These are phyloP conservation scores for Microtus ochrogaster DNA, from an alignment of 2,113 vertebrate species.

Conservation along the genomic window DNA sequence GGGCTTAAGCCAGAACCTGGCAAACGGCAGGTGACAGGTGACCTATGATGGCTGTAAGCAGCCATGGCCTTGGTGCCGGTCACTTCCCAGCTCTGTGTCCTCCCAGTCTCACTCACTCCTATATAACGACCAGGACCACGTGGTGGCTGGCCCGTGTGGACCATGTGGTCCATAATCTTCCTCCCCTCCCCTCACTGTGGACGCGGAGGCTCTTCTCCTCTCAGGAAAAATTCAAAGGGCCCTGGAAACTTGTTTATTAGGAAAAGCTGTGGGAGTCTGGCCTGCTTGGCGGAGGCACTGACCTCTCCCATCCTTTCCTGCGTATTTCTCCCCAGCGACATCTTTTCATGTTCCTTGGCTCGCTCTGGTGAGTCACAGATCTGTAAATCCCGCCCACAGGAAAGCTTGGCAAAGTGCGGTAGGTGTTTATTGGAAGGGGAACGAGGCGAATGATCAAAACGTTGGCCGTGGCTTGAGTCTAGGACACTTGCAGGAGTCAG, in stretches of 20 bases:
- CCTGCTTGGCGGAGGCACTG: conserved; percentile 72
- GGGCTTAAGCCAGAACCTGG: neutral
- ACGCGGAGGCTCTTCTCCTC: conserved; percentile 40
- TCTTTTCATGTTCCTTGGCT: conserved; percentile 81
- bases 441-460: conserved; percentile 75
- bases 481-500: conserved; percentile 58
- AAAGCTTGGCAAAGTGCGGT: conserved; percentile 70
- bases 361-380: conserved; percentile 72
- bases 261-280: conserved; percentile 81
- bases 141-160: neutral
- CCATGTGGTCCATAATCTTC: neutral
- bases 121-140: neutral
- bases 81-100: neutral
- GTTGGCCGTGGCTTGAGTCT: conserved; percentile 42
- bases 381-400: conserved; percentile 69
- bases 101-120: neutral
- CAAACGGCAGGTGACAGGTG: conserved; percentile 29
- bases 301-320: conserved; percentile 73
- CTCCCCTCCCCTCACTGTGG: conserved; percentile 42
- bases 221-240: conserved; percentile 79
- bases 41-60: neutral
- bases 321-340: conserved; percentile 77
- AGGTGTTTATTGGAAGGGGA: conserved; percentile 77
- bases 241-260: conserved; percentile 83
- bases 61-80: neutral